phyloP scores from a whole-genome alignment of 2,888 invertebrate species.

The Drosophila mimica region DNA sequence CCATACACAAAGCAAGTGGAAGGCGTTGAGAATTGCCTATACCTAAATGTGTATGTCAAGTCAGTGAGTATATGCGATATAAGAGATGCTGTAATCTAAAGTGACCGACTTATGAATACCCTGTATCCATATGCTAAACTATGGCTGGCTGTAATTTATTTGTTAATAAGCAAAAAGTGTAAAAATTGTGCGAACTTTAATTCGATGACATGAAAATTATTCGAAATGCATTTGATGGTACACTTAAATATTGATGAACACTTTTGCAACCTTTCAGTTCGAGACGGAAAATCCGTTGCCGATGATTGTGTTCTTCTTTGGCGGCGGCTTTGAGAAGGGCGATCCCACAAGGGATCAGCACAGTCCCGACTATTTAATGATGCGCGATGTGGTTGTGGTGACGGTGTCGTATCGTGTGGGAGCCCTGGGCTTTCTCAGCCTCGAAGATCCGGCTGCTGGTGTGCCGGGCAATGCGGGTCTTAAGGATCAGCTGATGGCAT shows the following conservation, averaged over 20 bases:
- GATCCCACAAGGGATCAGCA: constrained; percentile 81
- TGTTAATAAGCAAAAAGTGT: not conserved
- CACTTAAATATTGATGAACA: not conserved
- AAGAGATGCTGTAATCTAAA: not conserved
- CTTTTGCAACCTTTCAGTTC: constrained; percentile 29
- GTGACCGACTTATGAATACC: not conserved
- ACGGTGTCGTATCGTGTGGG: constrained; percentile 86
- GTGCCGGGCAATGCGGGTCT: constrained; percentile 86
- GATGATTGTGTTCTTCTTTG: constrained; percentile 86
- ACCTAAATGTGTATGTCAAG: constrained; percentile 85
- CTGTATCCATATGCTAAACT: not conserved
- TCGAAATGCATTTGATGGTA: not conserved
- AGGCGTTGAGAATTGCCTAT: constrained; percentile 86
- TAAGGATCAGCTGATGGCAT: constrained; percentile 86
- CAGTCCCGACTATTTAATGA: constrained; percentile 85
- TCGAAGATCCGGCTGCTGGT: constrained; percentile 84
- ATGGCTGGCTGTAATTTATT: not conserved
- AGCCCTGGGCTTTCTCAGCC: constrained; percentile 85
- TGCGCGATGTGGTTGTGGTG: constrained; percentile 85
- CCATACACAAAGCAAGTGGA: constrained; percentile 70
- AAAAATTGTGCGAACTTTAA: not conserved
- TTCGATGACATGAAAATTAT: not conserved
- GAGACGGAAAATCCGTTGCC: constrained; percentile 67
- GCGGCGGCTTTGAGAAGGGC: constrained; percentile 85
- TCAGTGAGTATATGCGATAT: constrained; percentile 60